These are phyloP conservation scores for Pipra filicauda DNA, from an alignment of 2,113 vertebrate species.

Conservation along the genomic window DNA sequence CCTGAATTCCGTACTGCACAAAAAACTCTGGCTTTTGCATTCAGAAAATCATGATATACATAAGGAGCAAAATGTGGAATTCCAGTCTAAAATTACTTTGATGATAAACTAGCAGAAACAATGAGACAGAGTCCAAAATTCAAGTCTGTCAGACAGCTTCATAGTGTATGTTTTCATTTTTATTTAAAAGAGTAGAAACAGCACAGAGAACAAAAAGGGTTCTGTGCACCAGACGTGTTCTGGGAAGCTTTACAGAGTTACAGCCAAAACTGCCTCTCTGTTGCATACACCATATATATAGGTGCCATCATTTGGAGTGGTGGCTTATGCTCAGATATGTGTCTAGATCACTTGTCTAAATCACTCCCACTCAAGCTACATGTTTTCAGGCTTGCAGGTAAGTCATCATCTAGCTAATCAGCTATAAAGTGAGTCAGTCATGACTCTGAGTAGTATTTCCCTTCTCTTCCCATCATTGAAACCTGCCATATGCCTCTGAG, in stretches of 20 bases:
- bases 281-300: neutral
- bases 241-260: neutral
- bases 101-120: neutral
- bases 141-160: neutral
- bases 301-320: neutral
- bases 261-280: neutral
- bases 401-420: constrained; percentile 15
- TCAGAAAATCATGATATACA: neutral
- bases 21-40: neutral
- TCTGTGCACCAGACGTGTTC: neutral
- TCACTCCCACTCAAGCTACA: neutral
- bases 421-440: constrained; percentile 10
- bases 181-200: neutral
- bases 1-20: neutral
- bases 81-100: neutral
- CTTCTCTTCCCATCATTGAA: neutral
- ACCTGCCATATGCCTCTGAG: constrained; percentile 36
- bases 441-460: neutral
- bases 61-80: neutral
- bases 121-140: neutral
- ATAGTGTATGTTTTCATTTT: neutral
- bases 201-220: neutral
- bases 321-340: neutral
- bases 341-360: neutral
- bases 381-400: constrained; percentile 12